A percentile compares a stretch with the other conserved stretches of the same genome.
Conservation (phyloP, 1,140 invertebrate species). For the Macrobrachium nipponense region DNA sequence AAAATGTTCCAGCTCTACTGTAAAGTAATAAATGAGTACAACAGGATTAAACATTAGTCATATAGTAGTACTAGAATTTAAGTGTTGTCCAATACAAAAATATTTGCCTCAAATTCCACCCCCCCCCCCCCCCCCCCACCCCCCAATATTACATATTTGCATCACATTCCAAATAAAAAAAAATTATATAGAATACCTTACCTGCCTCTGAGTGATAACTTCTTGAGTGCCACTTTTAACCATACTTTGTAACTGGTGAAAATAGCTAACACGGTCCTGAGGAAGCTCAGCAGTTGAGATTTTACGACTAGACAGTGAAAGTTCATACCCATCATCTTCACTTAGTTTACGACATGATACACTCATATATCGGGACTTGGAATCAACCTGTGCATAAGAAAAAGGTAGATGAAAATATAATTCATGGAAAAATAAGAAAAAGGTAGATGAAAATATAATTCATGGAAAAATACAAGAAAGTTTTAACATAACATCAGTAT, state of each 20-base stretch:
- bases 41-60: too few relatives aligned
- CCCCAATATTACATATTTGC: too few relatives aligned
- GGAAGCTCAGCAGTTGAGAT: conserved; percentile 39
- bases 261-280: conserved; percentile 40
- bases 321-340: conserved; percentile 34
- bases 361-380: conserved; percentile 46
- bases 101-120: too few relatives aligned
- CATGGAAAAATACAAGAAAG: background rate
- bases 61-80: too few relatives aligned
- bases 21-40: too few relatives aligned
- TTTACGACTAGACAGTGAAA: conserved; percentile 27
- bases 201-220: conserved; percentile 34
- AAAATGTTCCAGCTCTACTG: too few relatives aligned
- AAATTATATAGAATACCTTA: background rate
- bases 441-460: background rate
- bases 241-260: conserved; percentile 32
- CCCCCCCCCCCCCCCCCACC: too few relatives aligned
- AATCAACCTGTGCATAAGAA: conserved; percentile 37
- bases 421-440: background rate
- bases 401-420: background rate
- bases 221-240: conserved; percentile 46
- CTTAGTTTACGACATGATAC: conserved; percentile 31
- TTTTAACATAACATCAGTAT: background rate
- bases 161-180: too few relatives aligned
- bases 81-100: too few relatives aligned